Evolutionary conservation across 1,140 invertebrate species (phyloP).

Genomic region (Drosophila suzukii): DNA sequence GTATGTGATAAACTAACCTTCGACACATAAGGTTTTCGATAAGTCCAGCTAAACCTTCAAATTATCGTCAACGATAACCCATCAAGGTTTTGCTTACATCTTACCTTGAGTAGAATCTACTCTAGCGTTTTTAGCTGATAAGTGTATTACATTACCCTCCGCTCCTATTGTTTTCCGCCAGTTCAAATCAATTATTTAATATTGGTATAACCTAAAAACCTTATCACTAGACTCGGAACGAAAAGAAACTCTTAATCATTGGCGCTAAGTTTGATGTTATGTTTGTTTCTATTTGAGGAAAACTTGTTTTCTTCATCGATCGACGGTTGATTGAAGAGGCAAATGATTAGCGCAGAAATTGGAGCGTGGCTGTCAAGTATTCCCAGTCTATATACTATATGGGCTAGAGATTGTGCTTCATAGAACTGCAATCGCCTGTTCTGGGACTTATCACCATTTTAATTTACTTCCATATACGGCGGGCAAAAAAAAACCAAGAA

Average conservation of each 20-base stretch:
- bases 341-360: slow-evolving; percentile 42
- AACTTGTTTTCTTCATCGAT: slow-evolving; percentile 30
- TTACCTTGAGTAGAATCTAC: slow-evolving; percentile 24
- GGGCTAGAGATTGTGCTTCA: background rate
- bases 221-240: slow-evolving; percentile 14
- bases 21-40: background rate
- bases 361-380: slow-evolving; percentile 39
- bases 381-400: slow-evolving; percentile 2
- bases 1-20: background rate
- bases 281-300: background rate
- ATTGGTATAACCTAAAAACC: slow-evolving; percentile 49
- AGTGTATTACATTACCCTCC: slow-evolving; percentile 10
- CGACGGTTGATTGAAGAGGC: background rate
- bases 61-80: background rate
- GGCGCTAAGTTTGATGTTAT: slow-evolving; percentile 30
- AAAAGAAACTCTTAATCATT: slow-evolving; percentile 24
- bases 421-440: background rate
- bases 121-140: slow-evolving; percentile 16
- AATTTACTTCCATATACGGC: slow-evolving; percentile 7
- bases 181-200: slow-evolving; percentile 51
- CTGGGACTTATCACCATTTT: background rate
- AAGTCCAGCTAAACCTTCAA: background rate
- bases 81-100: slow-evolving; percentile 26
- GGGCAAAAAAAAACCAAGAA: slow-evolving; percentile 2
- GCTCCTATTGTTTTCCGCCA: slow-evolving; percentile 20